Evolutionary conservation across 2,113 vertebrate genomes (phyloP).

Genomic region (Cephalopterus ornatus): DNA sequence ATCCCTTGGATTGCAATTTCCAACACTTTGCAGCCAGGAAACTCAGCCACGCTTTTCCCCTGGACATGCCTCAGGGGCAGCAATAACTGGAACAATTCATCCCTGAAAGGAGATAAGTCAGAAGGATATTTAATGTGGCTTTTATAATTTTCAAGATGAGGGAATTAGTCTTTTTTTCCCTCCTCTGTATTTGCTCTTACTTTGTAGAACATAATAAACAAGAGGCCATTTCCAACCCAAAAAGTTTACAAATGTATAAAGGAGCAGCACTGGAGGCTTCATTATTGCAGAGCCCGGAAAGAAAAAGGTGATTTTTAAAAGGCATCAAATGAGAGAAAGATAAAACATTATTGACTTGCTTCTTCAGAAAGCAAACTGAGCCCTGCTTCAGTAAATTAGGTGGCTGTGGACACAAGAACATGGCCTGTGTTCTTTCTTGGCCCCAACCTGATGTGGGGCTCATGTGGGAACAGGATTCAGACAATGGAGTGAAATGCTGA

Average conservation of each 20-base stretch:
- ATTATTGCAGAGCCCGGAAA: not conserved
- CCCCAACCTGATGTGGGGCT: fast-evolving
- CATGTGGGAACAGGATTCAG: not conserved
- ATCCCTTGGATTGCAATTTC: not conserved
- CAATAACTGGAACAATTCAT: not conserved
- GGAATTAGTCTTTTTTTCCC: fast-evolving
- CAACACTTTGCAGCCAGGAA: not conserved
- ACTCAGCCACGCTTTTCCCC: not conserved
- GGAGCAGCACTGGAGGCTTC: not conserved
- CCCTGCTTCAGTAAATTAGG: not conserved
- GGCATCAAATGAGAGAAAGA: not conserved
- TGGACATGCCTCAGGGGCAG: not conserved
- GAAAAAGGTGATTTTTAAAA: not conserved
- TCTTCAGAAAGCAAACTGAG: not conserved
- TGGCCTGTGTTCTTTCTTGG: not conserved
- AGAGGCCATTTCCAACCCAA: not conserved
- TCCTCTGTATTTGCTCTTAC: not conserved
- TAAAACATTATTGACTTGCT: not conserved
- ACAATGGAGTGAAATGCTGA: not conserved
- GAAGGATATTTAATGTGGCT: not conserved
- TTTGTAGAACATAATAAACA: not conserved
- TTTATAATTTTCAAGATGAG: not conserved
- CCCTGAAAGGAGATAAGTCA: not conserved
- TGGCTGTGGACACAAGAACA: not conserved
- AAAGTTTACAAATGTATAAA: not conserved